Evolutionary conservation across 2,797 vertebrate genomes (phyloP), one percentile per base, ranked within the genome.

Genomic region (Chromobotia macracanthus): DNA sequence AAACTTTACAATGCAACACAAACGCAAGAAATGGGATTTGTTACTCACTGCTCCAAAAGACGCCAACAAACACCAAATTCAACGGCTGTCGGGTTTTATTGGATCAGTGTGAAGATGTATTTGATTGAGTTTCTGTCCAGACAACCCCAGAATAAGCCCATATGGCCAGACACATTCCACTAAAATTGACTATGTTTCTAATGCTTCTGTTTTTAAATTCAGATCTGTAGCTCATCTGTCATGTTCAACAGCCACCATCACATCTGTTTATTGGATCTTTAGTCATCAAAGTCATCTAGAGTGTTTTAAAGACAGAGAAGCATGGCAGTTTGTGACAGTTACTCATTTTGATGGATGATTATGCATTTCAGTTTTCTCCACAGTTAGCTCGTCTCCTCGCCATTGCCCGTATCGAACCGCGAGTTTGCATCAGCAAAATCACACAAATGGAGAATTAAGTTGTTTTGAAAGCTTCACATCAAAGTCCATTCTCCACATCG

Each of bases 231-330:
- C 48, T 4, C 46, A 35, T 25, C 63, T 82, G 75, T 71, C 79
- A 70, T 77, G 77, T 50, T 71, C 66, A 79, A 50, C 58, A 46
- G 50, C 65, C 21, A 50, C 72, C 16, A 63, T 82, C 79, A 44
- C 68, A 73, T 73, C 66, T 77, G 68, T 67, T 68, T 67, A 73
- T 58, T 56, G 64, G 66, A 68, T 76, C 68, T 53, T 75, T 69
- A 72, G 55, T 61, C 69, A 75, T 84, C 66, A 78, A 61, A 64
- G 69, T 72, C 31, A 19, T 73, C 21, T 80, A 80, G 56, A 28
- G 35, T 38, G 7, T 79, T 79, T 79, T 25, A 38, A 76, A n/a
- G 25, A 82, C 55, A 73, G 31, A 63, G 71, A 58, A 80, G 71
- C 61, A 18, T 58, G 25, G 80, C 44, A 12, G 67, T 65, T 66